A percentile compares a stretch with the other conserved stretches of the same genome.
These are phyloP conservation scores for Monopterus albus DNA, from an alignment of 2,113 vertebrate species.

Conservation along the genomic window DNA sequence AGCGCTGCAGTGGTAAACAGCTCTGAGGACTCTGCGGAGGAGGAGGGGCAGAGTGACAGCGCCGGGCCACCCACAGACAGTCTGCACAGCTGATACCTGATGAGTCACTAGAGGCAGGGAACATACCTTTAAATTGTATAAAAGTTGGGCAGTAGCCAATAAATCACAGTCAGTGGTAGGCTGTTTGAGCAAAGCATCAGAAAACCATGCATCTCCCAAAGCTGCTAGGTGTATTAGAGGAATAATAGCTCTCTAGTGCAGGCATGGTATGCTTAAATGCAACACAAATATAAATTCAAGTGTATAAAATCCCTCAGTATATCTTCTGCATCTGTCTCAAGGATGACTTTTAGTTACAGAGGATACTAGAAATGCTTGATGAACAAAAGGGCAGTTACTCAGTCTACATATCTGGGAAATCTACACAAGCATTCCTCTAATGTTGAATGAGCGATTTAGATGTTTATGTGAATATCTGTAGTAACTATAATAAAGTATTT, in stretches of 20 bases:
- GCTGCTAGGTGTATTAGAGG: not conserved
- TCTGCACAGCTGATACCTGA: conserved; percentile 54
- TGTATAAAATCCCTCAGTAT: not conserved
- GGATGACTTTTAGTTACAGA: too few relatives aligned
- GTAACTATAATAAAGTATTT: conserved; percentile 40
- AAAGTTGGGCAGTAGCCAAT: conserved; percentile 40
- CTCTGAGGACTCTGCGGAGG: conserved; percentile 78
- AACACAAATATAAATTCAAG: not conserved
- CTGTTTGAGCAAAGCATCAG: conserved; percentile 5
- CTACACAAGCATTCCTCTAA: too few relatives aligned
- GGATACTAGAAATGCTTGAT: not conserved
- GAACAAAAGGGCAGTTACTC: not conserved
- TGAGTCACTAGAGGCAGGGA: conserved; percentile 40
- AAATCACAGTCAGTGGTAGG: conserved; percentile 10
- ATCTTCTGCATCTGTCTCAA: not conserved
- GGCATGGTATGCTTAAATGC: not conserved
- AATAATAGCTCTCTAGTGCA: not conserved
- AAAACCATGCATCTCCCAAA: conserved; percentile 2
- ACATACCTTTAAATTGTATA: conserved; percentile 47
- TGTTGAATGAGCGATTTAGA: too few relatives aligned
- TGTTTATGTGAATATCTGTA: not conserved
- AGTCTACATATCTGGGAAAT: too few relatives aligned
- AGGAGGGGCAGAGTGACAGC: conserved; percentile 51
- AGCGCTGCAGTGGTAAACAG: conserved; percentile 79
- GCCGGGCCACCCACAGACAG: conserved; percentile 23